Percentiles rank a stretch among this genome's conserved stretches.
These are phyloP conservation scores for Aspiorhynchus laticeps DNA, from an alignment of 2,113 vertebrate genomes.

Conservation along the genomic window DNA sequence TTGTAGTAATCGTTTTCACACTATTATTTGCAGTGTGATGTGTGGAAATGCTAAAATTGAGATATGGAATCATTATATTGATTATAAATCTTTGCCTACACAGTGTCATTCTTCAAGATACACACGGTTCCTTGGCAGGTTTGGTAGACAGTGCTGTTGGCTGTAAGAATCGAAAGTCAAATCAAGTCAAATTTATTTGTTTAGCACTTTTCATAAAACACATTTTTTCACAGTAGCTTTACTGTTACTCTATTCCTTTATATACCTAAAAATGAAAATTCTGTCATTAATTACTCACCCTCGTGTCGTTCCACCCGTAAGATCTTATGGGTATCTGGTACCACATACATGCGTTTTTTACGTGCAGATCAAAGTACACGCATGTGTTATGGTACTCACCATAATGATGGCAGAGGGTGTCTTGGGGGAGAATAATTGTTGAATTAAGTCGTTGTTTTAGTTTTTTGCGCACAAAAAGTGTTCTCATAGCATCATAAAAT, in stretches of 20 bases:
- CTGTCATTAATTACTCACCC: too few relatives aligned
- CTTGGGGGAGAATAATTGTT: too few relatives aligned
- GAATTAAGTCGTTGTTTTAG: too few relatives aligned
- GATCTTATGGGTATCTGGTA: too few relatives aligned
- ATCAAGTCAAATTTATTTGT: conserved; percentile 1
- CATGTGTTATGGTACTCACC: too few relatives aligned
- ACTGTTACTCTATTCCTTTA: background rate
- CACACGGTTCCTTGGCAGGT: background rate
- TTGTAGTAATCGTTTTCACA: background rate
- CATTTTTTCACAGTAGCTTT: background rate
- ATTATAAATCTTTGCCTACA: background rate
- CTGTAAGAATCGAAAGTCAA: background rate
- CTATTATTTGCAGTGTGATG: background rate
- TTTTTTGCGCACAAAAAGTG: too few relatives aligned
- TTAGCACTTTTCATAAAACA: background rate
- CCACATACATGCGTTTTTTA: too few relatives aligned
- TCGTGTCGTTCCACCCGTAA: too few relatives aligned
- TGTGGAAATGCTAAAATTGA: background rate
- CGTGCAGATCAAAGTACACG: too few relatives aligned
- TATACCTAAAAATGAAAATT: too few relatives aligned
- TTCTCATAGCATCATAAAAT: too few relatives aligned
- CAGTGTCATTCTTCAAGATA: background rate
- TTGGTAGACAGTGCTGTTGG: background rate
- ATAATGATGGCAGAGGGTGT: too few relatives aligned
- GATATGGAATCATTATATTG: conserved; percentile 1